A percentile compares a stretch with the other conserved stretches of the same genome.
phyloP scores from a whole-genome alignment of 2,888 invertebrate species.

The Meghimatium bilineatum region DNA sequence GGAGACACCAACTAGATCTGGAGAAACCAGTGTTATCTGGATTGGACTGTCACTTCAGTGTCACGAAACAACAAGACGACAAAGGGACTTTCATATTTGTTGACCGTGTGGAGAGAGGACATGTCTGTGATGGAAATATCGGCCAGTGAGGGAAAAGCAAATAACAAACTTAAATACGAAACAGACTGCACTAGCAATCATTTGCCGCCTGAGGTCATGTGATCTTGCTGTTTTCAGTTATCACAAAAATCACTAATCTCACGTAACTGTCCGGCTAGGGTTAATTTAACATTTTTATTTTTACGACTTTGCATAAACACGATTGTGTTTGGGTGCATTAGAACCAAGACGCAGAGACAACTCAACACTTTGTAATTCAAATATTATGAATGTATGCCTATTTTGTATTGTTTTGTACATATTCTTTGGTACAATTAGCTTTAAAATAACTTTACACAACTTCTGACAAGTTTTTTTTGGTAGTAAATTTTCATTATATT shows the following conservation, averaged over 20 bases:
- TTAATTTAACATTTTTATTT: background rate
- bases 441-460: too few relatives aligned
- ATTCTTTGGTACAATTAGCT: too few relatives aligned
- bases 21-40: background rate
- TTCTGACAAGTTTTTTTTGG: too few relatives aligned
- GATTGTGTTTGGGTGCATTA: too few relatives aligned
- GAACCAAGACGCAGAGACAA: too few relatives aligned
- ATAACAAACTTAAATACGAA: background rate
- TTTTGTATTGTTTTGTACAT: too few relatives aligned
- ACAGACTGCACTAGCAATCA: background rate
- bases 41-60: background rate
- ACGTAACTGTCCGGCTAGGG: background rate
- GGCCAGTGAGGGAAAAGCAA: background rate
- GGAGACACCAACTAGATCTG: background rate
- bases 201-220: background rate
- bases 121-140: background rate
- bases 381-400: too few relatives aligned
- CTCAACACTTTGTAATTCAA: too few relatives aligned
- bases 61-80: slow-evolving; percentile 16
- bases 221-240: background rate
- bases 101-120: slow-evolving; percentile 10
- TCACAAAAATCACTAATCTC: background rate
- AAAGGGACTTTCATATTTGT: slow-evolving; percentile 5
- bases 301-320: too few relatives aligned
- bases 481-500: too few relatives aligned